Evolutionary conservation across 2,888 invertebrate species (phyloP).

Genomic region (Aelia acuminata): DNA sequence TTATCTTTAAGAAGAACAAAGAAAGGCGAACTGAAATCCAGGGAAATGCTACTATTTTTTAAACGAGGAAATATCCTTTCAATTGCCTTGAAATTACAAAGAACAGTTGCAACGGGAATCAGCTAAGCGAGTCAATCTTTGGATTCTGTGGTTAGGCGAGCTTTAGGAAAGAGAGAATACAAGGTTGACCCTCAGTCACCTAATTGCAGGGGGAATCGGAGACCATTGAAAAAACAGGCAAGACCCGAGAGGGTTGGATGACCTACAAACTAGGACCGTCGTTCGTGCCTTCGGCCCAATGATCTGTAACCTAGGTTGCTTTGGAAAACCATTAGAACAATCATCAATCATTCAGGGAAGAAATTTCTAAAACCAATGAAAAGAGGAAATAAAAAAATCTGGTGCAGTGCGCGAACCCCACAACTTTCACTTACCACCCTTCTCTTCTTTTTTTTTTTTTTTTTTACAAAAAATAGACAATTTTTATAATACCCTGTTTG

Average conservation of each 20-base stretch:
- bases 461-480: too few relatives aligned
- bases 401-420: too few relatives aligned
- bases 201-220: background rate
- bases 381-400: too few relatives aligned
- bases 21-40: background rate
- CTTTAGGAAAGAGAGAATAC: background rate
- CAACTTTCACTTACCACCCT: too few relatives aligned
- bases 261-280: background rate
- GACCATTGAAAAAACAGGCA: background rate
- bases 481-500: too few relatives aligned
- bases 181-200: background rate
- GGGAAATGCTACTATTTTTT: background rate
- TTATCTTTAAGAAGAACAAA: too few relatives aligned
- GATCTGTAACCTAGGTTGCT: background rate
- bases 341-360: too few relatives aligned
- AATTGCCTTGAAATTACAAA: background rate
- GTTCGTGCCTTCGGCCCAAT: background rate
- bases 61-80: background rate
- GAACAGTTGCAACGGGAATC: slow-evolving; percentile 11
- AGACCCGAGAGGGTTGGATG: background rate
- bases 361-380: too few relatives aligned
- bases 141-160: slow-evolving; percentile 10
- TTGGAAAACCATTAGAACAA: too few relatives aligned
- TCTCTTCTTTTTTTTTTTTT: too few relatives aligned
- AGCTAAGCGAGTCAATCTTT: slow-evolving; percentile 1